Conservation (phyloP, 2,888 invertebrate species). For the Cheilosia scutellata region DNA sequence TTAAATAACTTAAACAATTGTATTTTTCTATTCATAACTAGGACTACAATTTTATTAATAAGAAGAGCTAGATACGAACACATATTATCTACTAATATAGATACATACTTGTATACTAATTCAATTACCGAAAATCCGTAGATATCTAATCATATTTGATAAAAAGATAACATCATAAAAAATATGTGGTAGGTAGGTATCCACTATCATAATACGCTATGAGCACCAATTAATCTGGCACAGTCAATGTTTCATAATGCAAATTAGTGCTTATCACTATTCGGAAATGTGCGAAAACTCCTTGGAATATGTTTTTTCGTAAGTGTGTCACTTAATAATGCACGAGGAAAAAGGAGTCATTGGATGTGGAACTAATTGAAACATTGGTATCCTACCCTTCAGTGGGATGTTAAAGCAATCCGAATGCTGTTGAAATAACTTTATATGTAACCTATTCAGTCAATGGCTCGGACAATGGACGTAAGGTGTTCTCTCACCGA, state of each 20-base stretch:
- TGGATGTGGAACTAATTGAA: not conserved
- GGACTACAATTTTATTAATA: too few species aligned
- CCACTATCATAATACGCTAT: not conserved
- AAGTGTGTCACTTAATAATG: conserved; percentile 43
- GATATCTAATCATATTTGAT: too few species aligned
- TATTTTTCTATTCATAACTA: too few species aligned
- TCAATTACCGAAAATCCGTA: too few species aligned
- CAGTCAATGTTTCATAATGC: not conserved
- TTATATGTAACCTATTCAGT: conserved; percentile 53
- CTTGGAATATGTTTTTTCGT: conserved; percentile 5
- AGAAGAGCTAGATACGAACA: too few species aligned
- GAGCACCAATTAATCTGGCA: not conserved
- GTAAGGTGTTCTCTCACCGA: conserved; percentile 43
- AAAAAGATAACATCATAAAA: too few species aligned
- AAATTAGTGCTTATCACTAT: conserved; percentile 3
- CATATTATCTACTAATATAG: too few species aligned
- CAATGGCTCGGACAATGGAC: conserved; percentile 33
- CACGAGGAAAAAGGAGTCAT: conserved; percentile 10
- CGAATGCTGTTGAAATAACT: conserved; percentile 27
- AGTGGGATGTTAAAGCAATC: conserved; percentile 18
- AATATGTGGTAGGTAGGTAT: too few species aligned
- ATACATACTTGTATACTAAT: too few species aligned
- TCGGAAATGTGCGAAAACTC: conserved; percentile 35
- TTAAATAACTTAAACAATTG: too few species aligned
- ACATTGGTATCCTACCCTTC: not conserved